A percentile compares a stretch with the other conserved stretches of the same genome.
Conservation (phyloP, 92 coral and sea anemone genomes). For the Paragorgia papillata region DNA sequence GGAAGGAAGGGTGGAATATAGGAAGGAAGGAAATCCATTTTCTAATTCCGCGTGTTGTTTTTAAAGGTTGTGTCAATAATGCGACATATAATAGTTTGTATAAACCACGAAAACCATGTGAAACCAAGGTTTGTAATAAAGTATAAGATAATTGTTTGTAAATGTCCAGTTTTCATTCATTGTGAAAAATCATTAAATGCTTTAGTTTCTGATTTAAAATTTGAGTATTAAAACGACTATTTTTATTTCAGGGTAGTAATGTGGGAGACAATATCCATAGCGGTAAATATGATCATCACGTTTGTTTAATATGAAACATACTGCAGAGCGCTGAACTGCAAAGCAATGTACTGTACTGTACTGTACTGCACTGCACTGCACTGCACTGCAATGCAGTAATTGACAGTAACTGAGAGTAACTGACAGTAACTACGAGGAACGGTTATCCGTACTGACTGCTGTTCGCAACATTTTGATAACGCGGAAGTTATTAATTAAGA, state of each 20-base stretch:
- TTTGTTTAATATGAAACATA: neutral
- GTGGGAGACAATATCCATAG: conserved; percentile 29
- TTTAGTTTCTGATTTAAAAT: too few relatives aligned
- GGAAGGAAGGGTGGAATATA: neutral
- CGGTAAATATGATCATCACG: conserved; percentile 4
- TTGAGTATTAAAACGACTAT: too few relatives aligned
- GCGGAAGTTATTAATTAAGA: too few relatives aligned
- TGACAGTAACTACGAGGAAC: too few relatives aligned
- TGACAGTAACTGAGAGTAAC: too few relatives aligned
- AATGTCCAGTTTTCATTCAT: too few relatives aligned
- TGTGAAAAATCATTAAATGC: too few relatives aligned
- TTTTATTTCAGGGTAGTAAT: neutral
- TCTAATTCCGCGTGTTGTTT: neutral
- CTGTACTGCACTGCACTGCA: neutral
- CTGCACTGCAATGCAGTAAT: conserved; percentile 43
- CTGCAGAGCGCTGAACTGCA: neutral
- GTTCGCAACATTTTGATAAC: too few relatives aligned
- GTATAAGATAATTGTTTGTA: too few relatives aligned
- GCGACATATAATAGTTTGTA: neutral
- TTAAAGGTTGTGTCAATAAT: neutral
- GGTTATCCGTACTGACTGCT: too few relatives aligned
- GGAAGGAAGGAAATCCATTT: too few relatives aligned
- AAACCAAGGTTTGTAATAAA: neutral
- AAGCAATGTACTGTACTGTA: neutral
- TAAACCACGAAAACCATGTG: neutral